Conservation (phyloP, 2,113 vertebrate species). For the Megaptera novaeangliae region DNA sequence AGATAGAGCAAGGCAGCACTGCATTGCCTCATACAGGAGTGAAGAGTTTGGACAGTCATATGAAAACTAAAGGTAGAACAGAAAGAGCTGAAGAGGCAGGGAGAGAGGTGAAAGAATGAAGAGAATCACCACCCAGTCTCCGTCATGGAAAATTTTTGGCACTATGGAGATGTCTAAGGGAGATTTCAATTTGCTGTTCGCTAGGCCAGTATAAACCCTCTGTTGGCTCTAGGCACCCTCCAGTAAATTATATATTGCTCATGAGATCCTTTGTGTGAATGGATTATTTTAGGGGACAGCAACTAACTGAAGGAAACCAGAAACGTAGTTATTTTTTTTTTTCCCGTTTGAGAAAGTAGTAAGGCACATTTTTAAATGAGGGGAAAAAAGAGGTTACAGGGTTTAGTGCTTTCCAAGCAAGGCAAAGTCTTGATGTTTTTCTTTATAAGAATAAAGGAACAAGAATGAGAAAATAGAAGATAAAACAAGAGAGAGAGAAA, state of each 20-base stretch:
- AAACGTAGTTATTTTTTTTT: conserved; percentile 56
- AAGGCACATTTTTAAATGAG: conserved; percentile 54
- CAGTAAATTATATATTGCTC: conserved; percentile 53
- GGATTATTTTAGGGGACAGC: conserved; percentile 61
- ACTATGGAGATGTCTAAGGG: neutral
- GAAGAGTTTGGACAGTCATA: neutral
- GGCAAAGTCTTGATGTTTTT: conserved; percentile 2
- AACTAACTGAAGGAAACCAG: conserved; percentile 28
- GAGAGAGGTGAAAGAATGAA: neutral
- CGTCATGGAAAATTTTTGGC: neutral
- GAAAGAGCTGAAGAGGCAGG: neutral
- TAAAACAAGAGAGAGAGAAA: neutral
- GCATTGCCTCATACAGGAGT: neutral
- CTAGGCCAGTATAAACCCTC: neutral
- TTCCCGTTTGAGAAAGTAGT: conserved; percentile 44
- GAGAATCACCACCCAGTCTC: neutral
- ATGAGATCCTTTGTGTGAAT: conserved; percentile 43
- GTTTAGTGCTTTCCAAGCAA: neutral
- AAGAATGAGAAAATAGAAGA: neutral
- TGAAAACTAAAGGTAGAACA: neutral
- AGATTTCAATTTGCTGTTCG: neutral
- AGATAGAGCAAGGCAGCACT: neutral
- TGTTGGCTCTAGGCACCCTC: neutral
- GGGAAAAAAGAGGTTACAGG: conserved; percentile 57
- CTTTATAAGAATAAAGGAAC: neutral